A percentile compares a stretch with the other conserved stretches of the same genome.
Conservation (phyloP, 2,113 vertebrate genomes). For the Gopherus evgoodei region DNA sequence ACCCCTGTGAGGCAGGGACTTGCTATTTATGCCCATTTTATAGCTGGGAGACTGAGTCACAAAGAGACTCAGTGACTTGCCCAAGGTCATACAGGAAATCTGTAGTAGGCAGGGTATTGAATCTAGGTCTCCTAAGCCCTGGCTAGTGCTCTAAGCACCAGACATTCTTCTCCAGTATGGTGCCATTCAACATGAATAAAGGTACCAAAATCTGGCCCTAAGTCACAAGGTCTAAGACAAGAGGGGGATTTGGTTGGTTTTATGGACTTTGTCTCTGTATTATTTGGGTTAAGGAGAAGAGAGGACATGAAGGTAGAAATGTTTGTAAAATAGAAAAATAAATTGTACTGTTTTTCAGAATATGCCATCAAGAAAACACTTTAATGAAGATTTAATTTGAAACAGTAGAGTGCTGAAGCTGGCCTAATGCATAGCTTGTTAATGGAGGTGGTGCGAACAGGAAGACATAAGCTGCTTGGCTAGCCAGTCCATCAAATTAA, state of each 20-base stretch:
- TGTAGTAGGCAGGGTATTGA: neutral
- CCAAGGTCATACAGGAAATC: neutral
- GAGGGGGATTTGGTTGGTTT: neutral
- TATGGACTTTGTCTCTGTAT: neutral
- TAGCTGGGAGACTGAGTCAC: neutral
- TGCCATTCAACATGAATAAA: rapidly evolving
- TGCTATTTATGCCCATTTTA: neutral
- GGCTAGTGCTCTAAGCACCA: neutral
- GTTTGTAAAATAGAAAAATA: neutral
- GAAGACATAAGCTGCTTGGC: neutral
- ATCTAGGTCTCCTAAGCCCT: neutral
- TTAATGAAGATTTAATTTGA: conserved; percentile 17
- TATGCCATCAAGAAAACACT: neutral
- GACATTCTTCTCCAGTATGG: neutral
- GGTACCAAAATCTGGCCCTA: neutral
- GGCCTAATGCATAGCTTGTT: neutral
- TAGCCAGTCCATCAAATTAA: conserved; percentile 20
- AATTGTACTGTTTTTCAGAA: neutral
- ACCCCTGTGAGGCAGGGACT: neutral
- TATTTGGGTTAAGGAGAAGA: neutral
- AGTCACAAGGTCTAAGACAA: neutral
- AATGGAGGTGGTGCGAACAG: neutral
- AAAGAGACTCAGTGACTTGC: neutral
- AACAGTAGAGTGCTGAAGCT: neutral
- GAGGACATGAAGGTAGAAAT: neutral